phyloP scores from a whole-genome alignment of 2,113 vertebrate species.

The rat (Rattus norvegicus) region DNA sequence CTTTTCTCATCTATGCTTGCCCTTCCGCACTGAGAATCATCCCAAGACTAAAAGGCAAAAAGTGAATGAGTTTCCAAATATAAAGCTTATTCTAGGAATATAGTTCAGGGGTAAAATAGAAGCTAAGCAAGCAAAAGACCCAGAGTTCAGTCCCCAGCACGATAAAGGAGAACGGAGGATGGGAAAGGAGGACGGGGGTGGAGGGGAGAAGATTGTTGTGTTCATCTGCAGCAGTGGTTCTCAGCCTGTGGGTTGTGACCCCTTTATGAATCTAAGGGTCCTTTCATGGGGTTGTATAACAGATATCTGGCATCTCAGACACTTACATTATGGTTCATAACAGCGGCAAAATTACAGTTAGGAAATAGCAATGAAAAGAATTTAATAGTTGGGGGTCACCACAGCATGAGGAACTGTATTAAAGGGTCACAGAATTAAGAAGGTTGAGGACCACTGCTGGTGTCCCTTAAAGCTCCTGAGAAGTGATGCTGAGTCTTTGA shows the following conservation, averaged over 20 bases:
- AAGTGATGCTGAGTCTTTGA: not conserved
- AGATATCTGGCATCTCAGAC: not conserved
- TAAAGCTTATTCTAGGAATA: not conserved
- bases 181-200: no score
- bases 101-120: not conserved
- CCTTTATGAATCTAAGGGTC: not conserved
- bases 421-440: not conserved
- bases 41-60: not conserved
- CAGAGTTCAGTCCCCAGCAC: not conserved
- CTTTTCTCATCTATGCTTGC: not conserved
- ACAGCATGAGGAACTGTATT: not conserved
- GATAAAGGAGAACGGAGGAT: not conserved
- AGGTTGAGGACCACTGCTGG: not conserved
- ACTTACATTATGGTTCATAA: not conserved
- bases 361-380: not conserved
- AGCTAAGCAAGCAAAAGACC: no score
- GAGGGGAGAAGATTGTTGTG: not conserved
- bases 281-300: not conserved
- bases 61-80: not conserved
- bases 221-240: not conserved
- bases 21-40: not conserved
- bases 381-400: not conserved
- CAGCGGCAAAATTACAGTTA: not conserved
- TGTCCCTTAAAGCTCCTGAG: not conserved
- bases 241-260: not conserved